Conservation (phyloP, 1,140 invertebrate species). For the Drosophila watanabei region DNA sequence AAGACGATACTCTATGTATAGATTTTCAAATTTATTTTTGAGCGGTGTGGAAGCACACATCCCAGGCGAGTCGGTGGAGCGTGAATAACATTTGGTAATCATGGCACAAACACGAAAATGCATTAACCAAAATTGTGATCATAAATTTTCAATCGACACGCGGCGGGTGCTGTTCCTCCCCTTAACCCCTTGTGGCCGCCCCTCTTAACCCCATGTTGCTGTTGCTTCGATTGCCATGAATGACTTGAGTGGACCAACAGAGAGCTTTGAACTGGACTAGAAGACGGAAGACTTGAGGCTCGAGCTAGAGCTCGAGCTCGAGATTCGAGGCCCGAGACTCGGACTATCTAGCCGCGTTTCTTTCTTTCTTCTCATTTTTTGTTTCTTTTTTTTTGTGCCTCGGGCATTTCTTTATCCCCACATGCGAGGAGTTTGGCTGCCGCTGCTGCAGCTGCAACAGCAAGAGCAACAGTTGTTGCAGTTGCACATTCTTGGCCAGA, state of each 20-base stretch:
- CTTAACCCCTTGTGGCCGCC: slow-evolving; percentile 21
- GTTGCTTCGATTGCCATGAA: slow-evolving; percentile 56
- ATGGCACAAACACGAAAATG: slow-evolving; percentile 84
- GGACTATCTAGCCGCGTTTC: slow-evolving; percentile 51
- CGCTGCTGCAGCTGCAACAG: slow-evolving; percentile 15
- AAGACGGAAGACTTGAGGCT: slow-evolving; percentile 40
- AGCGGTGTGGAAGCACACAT: slow-evolving; percentile 26
- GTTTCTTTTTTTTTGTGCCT: slow-evolving; percentile 23
- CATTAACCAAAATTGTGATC: slow-evolving; percentile 85
- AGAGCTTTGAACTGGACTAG: slow-evolving; percentile 69
- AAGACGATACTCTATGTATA: neutral
- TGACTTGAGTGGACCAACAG: slow-evolving; percentile 63
- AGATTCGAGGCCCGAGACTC: slow-evolving; percentile 1
- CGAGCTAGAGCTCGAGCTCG: neutral
- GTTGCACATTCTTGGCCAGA: slow-evolving; percentile 81
- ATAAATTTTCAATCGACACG: slow-evolving; percentile 84
- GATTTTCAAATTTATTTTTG: neutral
- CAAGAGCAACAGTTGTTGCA: slow-evolving; percentile 55
- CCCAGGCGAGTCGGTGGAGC: slow-evolving; percentile 72
- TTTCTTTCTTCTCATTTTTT: slow-evolving; percentile 12
- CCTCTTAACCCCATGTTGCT: slow-evolving; percentile 16
- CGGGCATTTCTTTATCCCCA: slow-evolving; percentile 49
- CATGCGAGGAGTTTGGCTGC: slow-evolving; percentile 48
- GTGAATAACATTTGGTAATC: slow-evolving; percentile 85
- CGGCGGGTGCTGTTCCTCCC: slow-evolving; percentile 75